These are phyloP conservation scores for Amphilophus citrinellus DNA, from an alignment of 2,113 vertebrate genomes.

Conservation along the genomic window DNA sequence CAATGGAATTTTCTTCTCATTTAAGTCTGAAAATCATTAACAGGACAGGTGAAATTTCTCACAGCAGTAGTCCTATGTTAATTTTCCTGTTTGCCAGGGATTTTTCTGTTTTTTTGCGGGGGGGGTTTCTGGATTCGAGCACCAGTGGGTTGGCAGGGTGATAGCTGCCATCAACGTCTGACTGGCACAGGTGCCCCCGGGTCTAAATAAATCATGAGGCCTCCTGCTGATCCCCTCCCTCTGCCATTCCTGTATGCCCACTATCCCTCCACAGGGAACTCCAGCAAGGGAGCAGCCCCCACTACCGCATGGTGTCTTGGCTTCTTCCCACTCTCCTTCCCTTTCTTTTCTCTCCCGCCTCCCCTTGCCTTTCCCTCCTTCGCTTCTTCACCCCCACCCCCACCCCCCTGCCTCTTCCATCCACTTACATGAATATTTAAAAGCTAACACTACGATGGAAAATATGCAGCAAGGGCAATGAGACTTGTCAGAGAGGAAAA, in stretches of 20 bases:
- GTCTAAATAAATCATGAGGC: conserved; percentile 81
- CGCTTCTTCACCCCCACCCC: background rate
- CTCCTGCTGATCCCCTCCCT: conserved; percentile 57
- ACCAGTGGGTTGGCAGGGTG: conserved; percentile 52
- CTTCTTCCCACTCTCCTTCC: conserved; percentile 49
- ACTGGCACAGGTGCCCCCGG: conserved; percentile 74
- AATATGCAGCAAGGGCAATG: conserved; percentile 64
- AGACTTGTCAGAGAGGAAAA: conserved; percentile 8
- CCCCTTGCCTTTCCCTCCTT: conserved; percentile 32
- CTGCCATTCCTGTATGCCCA: conserved; percentile 52
- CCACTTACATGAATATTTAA: conserved; percentile 80
- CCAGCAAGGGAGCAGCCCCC: conserved; percentile 57
- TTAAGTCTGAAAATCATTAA: conserved; percentile 53
- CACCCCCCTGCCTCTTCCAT: conserved; percentile 59
- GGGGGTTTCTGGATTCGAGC: background rate
- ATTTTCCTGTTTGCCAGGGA: conserved; percentile 29
- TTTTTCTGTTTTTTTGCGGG: conserved; percentile 34
- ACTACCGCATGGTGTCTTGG: conserved; percentile 1
- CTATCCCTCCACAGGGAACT: conserved; percentile 66
- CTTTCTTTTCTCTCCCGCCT: conserved; percentile 55
- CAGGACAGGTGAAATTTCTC: conserved; percentile 45
- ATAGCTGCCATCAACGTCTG: conserved; percentile 61
- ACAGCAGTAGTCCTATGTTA: conserved; percentile 33
- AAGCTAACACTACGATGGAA: conserved; percentile 66
- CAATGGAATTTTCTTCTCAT: conserved; percentile 36